These are phyloP conservation scores for Thalassaphorura encarpata DNA, from an alignment of 1,140 invertebrate species.

Conservation along the genomic window DNA sequence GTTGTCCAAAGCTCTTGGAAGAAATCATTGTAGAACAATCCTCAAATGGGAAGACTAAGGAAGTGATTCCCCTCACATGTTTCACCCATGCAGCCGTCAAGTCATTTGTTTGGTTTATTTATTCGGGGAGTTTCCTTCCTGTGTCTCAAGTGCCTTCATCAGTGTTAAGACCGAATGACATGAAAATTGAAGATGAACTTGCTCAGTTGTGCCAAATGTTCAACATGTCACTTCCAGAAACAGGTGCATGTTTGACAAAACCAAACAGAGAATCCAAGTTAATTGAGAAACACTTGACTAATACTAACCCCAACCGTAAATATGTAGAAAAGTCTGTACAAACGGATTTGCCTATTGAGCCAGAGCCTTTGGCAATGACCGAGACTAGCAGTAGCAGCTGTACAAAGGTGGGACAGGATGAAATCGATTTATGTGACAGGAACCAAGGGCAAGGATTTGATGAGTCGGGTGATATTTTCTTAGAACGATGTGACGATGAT, in stretches of 20 bases:
- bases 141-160: not conserved
- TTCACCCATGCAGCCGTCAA: slow-evolving; percentile 35
- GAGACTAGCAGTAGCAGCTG: too few species aligned
- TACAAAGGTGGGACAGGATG: too few species aligned
- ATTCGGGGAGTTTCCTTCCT: slow-evolving; percentile 31
- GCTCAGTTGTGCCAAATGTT: not conserved
- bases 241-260: not conserved
- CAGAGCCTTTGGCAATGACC: too few species aligned
- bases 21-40: slow-evolving; percentile 32
- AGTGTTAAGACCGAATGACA: not conserved
- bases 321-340: too few species aligned
- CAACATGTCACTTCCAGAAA: not conserved
- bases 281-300: not conserved
- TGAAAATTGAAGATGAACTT: slow-evolving; percentile 1
- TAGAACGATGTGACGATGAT: not conserved
- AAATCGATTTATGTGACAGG: not conserved
- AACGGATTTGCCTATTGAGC: too few species aligned
- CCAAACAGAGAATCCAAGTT: not conserved
- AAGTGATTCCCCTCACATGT: slow-evolving; percentile 32
- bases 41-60: not conserved
- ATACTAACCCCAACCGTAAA: not conserved
- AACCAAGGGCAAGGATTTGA: not conserved
- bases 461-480: not conserved
- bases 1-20: slow-evolving; percentile 39
- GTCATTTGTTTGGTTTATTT: slow-evolving; percentile 41